Evolutionary conservation across 2,797 vertebrate species (phyloP), one percentile per base, ranked within the genome.

Genomic region (Chelonia mydas): DNA sequence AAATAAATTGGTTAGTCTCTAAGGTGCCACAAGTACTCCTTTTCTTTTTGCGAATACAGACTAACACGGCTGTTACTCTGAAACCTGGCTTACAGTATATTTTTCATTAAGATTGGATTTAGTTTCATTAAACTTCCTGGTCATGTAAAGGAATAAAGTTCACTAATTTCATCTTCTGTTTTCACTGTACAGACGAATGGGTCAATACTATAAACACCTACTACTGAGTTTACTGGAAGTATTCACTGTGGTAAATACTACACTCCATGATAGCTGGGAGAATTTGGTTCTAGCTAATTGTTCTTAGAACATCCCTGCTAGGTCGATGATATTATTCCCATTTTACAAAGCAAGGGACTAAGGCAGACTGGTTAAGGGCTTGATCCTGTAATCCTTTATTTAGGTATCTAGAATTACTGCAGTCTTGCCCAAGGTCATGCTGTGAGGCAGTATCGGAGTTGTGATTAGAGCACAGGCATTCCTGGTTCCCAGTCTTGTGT

Each of bases 241-340:
- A 4, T 57, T 86, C 72, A 47, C 25, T 0, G 0, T 8, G 7
- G 27, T 4, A 3, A 54, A 50, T 25, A 54, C 0, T 0, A 5
- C 51, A 77, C 5, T 45, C 37, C 27, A 21, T 74, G n/a, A 41
- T 27, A 65, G 61, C 12, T 76, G 6, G 41, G 11, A 50, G 77
- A 90, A 65, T 80, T 49, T 33, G 50, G 28, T 57, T 86, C 80
- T 21, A 91, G 37, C 59, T 61, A 61, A 61, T 87, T 47, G 13
- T 88, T 84, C 1, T 68, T 37, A 68, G 51, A 86, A 47, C 4
- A 11, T 49, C 25, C 45, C 31, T 61, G 27, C 31, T 51, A 72
- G 91, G 5, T 77, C 3, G 25, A 3, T 77, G 23, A 4, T 47
- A 8, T 15, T 17, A 80, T 27, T 84, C n/a, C 3, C 51, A 49